Base-by-base conservation (phyloP, 2,797 vertebrate genomes). In the Harpagifer antarcticus region DNA sequence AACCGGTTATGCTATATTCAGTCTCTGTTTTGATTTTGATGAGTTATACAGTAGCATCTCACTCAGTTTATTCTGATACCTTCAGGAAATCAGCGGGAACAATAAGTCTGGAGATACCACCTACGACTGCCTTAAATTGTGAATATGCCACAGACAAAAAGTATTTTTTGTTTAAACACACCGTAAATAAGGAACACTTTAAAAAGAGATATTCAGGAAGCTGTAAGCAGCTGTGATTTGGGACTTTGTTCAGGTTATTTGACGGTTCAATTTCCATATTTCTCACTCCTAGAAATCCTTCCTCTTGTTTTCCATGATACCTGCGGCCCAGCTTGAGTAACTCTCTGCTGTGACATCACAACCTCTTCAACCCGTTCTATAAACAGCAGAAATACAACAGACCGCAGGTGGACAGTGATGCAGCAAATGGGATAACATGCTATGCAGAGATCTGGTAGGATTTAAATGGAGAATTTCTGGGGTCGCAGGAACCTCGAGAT, bases 11-110 rank as follows among this genome's bases (percentile, higher is more conserved):
- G 52, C 19, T 74, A 44, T 54, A 49, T 70, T 82, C 66, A 55
- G n/a, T 79, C 56, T 67, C 54, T 50, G 31, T 71, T 74, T 55
- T 65, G 14, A 63, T 50, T 86, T 68, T 72, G 73, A 72, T 76
- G 61, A 75, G 59, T 74, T 76, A 43, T 40, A 72, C 15, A 63
- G 53, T 19, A 75, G 20, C 43, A 40, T 72, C 49, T 64, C 8
- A 40, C 4, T 44, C 12, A 17, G 48, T 48, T 60, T 71, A 55
- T 56, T 50, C 23, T 59, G 45, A 59, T 43, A 78, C 59, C 76
- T 63, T 58, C n/a, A 74, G 59, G 56, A 77, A 49, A 42, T 1
- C 31, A 49, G 23, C 9, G 11, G 65, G 9, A 66, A 52, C 50
- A 62, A 49, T 14, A 5, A 15, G 66, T 62, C 42, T 17, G 42